These are phyloP conservation scores for Aratinga solstitialis DNA, from an alignment of 2,797 vertebrate genomes.

Conservation along the genomic window DNA sequence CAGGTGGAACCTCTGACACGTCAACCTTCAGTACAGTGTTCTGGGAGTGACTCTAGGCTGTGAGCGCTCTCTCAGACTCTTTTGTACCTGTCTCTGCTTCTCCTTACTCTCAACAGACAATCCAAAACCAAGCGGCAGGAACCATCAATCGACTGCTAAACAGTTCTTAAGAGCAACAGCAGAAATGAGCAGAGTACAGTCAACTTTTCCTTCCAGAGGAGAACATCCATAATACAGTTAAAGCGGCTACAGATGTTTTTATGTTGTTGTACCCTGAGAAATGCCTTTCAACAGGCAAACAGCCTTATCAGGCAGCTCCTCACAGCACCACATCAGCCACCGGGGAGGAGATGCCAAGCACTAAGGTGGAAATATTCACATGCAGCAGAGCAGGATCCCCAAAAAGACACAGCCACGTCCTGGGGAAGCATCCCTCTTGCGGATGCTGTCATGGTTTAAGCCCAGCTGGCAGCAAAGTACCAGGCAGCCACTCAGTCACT, in stretches of 20 bases:
- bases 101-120: neutral
- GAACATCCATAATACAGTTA: neutral
- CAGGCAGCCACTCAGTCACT: neutral
- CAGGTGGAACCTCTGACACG: neutral
- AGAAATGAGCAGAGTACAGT: neutral
- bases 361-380: rapidly evolving
- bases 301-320: neutral
- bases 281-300: neutral
- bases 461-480: neutral
- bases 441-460: neutral
- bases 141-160: neutral
- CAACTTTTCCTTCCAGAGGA: neutral
- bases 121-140: neutral
- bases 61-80: neutral
- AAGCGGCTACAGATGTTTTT: neutral
- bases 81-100: neutral
- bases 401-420: rapidly evolving
- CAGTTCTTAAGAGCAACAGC: neutral
- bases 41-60: neutral
- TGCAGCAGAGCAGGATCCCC: neutral
- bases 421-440: neutral
- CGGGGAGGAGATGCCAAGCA: neutral
- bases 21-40: neutral
- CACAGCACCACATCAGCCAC: neutral
- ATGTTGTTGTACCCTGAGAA: neutral